Evolutionary conservation across 2,888 invertebrate species (phyloP), one percentile per base, ranked within the genome.

Genomic region (Ferdinandea cuprea): DNA sequence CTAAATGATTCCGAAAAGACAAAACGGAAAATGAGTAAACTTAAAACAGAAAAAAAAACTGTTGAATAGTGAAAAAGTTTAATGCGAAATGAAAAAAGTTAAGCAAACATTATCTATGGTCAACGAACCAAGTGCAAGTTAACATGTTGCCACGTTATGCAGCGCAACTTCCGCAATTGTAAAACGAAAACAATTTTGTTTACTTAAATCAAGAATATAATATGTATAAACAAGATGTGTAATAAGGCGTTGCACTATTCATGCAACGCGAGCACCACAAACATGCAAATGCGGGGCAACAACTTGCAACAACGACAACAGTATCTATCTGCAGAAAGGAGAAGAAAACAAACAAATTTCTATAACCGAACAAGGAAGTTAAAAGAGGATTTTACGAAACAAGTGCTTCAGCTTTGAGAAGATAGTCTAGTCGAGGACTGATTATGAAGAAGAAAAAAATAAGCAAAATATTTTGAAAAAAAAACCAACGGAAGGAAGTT

Each of bases 1-100:
- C 89, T 89, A 46, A 72, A 76, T 58, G 30, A 54, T 32, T 46
- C 25, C 42, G 66, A 78, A 42, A 73, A n/a, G n/a, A 46, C 69
- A 72, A 78, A 61, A 68, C 35, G 19, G 21, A 66, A 17, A 19
- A 15, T 25, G 46, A 61, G 13, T 15, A 44, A 25, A 5, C 11
- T 11, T 35, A 3, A 30, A 8, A 30, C 42, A 46, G 21, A n/a
- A 40, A 40, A 46, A 6, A 32, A 11, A 6, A 19, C 1, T 7
- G 21, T 32, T 35, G n/a, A 19, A 21, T 25, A 17, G 15, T 25
- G 2, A 65, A 63, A 1, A 8, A 19, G 13, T 13, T n/a, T 37
- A 40, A 40, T 21, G 13, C n/a, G 13, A 58, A 48, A 61, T 46
- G 44, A 17, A 32, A 28, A 11, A 1, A 8, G 30, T 13, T 37